Evolutionary conservation across 2,888 invertebrate genomes (phyloP), one percentile per base, ranked within the genome.

Genomic region (Julus scanicus): DNA sequence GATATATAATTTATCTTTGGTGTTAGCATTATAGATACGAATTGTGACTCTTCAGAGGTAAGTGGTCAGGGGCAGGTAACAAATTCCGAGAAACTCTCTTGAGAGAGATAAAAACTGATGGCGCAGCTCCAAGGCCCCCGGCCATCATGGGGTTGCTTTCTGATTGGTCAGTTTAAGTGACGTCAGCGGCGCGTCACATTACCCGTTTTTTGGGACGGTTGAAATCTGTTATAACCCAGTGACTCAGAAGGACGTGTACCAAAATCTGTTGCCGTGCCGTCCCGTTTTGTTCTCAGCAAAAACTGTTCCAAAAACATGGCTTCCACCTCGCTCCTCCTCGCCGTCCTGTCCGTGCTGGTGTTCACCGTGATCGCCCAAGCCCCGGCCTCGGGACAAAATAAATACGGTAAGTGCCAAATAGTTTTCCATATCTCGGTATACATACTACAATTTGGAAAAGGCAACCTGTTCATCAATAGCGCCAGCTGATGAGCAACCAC

Each of bases 191-290:
- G 71, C 29, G 71, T 71, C 71, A 71, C 71, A 8, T 29, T 29
- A 6, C 71, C 71, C 71, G 71, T 71, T 71, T 71, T 71, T 71
- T 71, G 71, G 71, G 71, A 20, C 71, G 20, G 29, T 11, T 20
- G 71, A 71, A 71, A 71, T n/a, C 71, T 71, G 71, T 71, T 71
- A 71, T 71, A 71, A 71, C 71, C 71, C 20, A 71, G 71, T 71
- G 71, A 71, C 8, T 71, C 20, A 29, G 71, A 71, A 29, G 29
- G 5, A 71, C 11, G 29, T 13, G 20, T 20, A 71, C 71, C 71
- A 71, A 71, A 71, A 20, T 71, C 29, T 9, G 29, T 71, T 29
- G 71, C 71, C 2, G 71, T 71, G 71, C 71, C 20, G 29, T 20
- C 71, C 11, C 8, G 71, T 29, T 11, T 20, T 29, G 71, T 71